Base-by-base conservation (phyloP, 2,113 vertebrate species). In the Lichenostomus cassidix region DNA sequence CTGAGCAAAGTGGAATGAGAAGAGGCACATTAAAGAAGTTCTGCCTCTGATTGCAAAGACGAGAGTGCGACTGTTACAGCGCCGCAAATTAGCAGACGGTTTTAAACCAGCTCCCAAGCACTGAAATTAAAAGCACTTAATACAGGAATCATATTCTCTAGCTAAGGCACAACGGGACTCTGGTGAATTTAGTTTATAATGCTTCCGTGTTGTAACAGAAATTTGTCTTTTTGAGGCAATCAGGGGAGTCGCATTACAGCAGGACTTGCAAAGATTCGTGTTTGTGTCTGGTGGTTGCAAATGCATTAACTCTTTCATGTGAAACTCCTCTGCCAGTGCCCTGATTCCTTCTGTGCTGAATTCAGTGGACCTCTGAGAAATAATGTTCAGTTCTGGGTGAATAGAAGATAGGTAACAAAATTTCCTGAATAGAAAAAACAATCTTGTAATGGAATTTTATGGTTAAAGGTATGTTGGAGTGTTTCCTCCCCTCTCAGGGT, bases 101-200 rank as follows among this genome's bases (percentile, higher is more conserved):
- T 93, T 95, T 92, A 96, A 97, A 94, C 80, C 86, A 84, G 83
- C 93, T 96, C 90, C 84, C 89, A 96, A 81, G 91, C 95, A 83
- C 86, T 59, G 93, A 96, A 96, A 97, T 97, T 96, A 96, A 96
- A 97, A 95, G 95, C 87, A 91, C 93, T 96, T 97, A 97, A 97
- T 96, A 94, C 84, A 96, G 94, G 94, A 96, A 95, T 94, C 86
- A 63, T 97, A 95, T 94, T 96, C 92, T 96, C 91, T 95, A 95
- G 87, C 92, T 96, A 81, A 90, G 83, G 78, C 93, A 90, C 88
- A 96, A 96, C 73, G 83, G 87, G 83, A 88, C 92, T 95, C 94
- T 96, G 73, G 94, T 95, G 94, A 87, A 96, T 96, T 97, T 90
- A 93, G 87, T 95, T 97, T 94, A 95, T 96, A 97, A 89, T 90